Evolutionary conservation across 2,797 vertebrate genomes (phyloP).

Genomic region (Cynodonichthys magdalenae): DNA sequence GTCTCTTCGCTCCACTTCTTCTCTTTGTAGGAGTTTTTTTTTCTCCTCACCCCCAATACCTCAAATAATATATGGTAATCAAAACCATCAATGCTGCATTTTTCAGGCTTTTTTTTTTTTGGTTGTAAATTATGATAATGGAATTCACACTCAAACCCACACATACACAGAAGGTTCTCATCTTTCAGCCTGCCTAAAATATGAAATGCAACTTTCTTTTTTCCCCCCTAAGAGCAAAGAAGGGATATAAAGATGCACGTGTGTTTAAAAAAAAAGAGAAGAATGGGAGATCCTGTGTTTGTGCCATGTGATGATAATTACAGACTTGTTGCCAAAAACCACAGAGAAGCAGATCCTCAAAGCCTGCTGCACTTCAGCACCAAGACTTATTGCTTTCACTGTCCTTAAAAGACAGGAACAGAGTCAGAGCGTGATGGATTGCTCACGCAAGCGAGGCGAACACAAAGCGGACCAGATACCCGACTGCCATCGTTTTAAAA

Average conservation of each 20-base stretch:
- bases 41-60: constrained; percentile 59
- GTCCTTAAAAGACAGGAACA: constrained; percentile 68
- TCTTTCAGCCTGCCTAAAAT: constrained; percentile 30
- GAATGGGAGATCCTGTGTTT: constrained; percentile 60
- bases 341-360: constrained; percentile 63
- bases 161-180: constrained; percentile 53
- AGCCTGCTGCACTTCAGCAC: constrained; percentile 64
- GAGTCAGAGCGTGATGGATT: constrained; percentile 60
- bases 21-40: constrained; percentile 60
- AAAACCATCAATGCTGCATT: constrained; percentile 79
- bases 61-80: constrained; percentile 78
- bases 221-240: constrained; percentile 38
- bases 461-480: constrained; percentile 53
- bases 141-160: constrained; percentile 68
- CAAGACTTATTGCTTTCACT: constrained; percentile 67
- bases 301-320: constrained; percentile 78
- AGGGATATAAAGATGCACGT: constrained; percentile 54
- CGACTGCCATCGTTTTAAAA: constrained; percentile 36
- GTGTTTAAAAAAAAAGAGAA: constrained; percentile 37
- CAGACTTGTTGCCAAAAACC: constrained; percentile 58
- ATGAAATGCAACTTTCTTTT: constrained; percentile 48
- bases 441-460: constrained; percentile 66
- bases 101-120: constrained; percentile 74
- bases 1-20: constrained; percentile 62
- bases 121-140: constrained; percentile 81